These are phyloP conservation scores for Montipora cactus DNA, from an alignment of 64 coral and sea anemone genomes.

Conservation along the genomic window DNA sequence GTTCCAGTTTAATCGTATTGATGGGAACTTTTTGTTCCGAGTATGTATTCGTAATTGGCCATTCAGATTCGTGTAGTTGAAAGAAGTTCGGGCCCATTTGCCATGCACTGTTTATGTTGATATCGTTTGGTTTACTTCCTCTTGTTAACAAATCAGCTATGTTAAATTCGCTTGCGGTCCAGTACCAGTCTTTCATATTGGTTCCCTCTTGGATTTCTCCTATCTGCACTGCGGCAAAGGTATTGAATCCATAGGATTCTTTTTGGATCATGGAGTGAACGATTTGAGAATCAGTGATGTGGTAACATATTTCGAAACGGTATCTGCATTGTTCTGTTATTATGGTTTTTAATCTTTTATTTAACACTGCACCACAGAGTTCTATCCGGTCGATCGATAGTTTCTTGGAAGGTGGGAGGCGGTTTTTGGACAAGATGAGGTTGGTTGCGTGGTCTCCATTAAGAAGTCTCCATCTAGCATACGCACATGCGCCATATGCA, in stretches of 20 bases:
- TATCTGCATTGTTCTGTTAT: neutral
- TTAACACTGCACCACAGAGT: constrained; percentile 22
- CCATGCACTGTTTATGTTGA: neutral
- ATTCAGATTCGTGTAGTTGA: neutral
- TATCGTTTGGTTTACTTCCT: neutral
- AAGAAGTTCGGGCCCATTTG: neutral
- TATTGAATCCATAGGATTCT: neutral
- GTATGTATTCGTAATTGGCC: neutral
- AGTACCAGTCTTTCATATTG: neutral
- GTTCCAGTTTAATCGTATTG: no score
- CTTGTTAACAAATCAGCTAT: neutral
- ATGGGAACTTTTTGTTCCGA: no score
- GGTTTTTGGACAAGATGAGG: neutral
- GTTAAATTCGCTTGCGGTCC: neutral
- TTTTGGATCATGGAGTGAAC: neutral
- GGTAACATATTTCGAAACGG: neutral
- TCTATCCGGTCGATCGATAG: constrained; percentile 38
- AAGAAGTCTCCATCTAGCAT: neutral
- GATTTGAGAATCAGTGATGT: neutral
- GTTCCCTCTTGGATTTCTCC: neutral
- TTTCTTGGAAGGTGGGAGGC: neutral
- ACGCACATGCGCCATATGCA: neutral
- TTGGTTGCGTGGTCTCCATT: neutral
- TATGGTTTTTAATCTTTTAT: neutral
- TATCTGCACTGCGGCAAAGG: neutral